These are phyloP conservation scores for Tapirus indicus DNA, from an alignment of 2,797 vertebrate species.

Conservation along the genomic window DNA sequence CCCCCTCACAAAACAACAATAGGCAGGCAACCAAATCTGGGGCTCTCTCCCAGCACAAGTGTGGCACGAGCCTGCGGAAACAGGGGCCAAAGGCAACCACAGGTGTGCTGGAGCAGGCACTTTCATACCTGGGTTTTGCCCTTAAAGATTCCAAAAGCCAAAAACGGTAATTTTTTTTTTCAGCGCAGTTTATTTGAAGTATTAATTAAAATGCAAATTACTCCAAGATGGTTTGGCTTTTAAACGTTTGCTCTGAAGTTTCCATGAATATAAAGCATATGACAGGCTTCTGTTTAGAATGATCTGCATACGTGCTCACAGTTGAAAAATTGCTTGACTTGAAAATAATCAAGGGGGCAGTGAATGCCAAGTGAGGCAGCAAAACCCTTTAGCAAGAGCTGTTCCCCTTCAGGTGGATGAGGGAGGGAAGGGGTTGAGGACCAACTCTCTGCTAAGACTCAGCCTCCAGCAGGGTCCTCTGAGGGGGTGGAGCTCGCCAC, in stretches of 20 bases:
- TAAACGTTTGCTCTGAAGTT: slow-evolving; percentile 83
- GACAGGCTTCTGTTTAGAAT: slow-evolving; percentile 81
- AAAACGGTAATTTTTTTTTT: slow-evolving; percentile 46
- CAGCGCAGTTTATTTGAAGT: slow-evolving; percentile 87
- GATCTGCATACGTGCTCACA: slow-evolving; percentile 67
- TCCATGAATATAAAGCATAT: slow-evolving; percentile 84
- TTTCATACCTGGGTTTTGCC: slow-evolving; percentile 75
- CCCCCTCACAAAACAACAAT: not conserved
- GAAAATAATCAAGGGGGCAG: slow-evolving; percentile 74
- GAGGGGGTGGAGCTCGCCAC: rapidly evolving
- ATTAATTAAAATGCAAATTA: slow-evolving; percentile 90
- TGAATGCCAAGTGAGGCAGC: slow-evolving; percentile 32
- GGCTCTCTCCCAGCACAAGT: not conserved
- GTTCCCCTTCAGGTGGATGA: not conserved
- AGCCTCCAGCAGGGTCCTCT: not conserved
- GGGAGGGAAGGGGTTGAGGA: not conserved
- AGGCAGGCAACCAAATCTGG: not conserved
- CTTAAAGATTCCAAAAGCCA: slow-evolving; percentile 71
- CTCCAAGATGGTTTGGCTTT: slow-evolving; percentile 82
- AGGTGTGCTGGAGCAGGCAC: slow-evolving; percentile 63
- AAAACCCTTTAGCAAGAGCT: not conserved
- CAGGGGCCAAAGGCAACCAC: slow-evolving; percentile 56
- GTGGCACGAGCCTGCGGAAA: not conserved
- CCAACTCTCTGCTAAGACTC: not conserved
- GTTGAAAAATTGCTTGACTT: slow-evolving; percentile 77